Percentiles rank a stretch among this genome's conserved stretches.
Evolutionary conservation across 2,113 vertebrate species (phyloP).

Genomic region (Leptosomus discolor): DNA sequence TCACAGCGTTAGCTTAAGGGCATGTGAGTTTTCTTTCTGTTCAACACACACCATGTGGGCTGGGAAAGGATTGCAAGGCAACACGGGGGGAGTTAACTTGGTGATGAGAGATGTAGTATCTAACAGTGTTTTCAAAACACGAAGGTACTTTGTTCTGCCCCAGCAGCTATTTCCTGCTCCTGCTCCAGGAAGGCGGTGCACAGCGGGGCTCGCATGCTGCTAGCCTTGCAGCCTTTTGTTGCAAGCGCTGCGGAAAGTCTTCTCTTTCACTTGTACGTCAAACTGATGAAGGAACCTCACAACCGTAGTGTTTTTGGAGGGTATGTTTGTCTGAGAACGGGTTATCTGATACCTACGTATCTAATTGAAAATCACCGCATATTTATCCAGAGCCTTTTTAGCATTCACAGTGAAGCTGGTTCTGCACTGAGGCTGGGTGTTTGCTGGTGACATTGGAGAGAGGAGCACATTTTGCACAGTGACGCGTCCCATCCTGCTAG

Average conservation of each 20-base stretch:
- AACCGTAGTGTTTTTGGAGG: rapidly evolving
- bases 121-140: background rate
- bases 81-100: background rate
- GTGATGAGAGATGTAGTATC: background rate
- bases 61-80: background rate
- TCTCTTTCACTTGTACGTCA: background rate
- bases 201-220: rapidly evolving
- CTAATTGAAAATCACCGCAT: rapidly evolving
- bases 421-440: background rate
- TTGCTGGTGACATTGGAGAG: background rate
- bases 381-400: background rate
- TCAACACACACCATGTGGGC: background rate
- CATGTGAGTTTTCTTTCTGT: background rate
- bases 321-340: rapidly evolving
- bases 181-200: background rate
- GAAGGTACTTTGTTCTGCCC: background rate
- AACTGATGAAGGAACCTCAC: background rate
- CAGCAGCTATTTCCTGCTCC: background rate
- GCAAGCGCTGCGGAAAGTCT: background rate
- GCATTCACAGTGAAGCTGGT: rapidly evolving
- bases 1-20: background rate
- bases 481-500: background rate
- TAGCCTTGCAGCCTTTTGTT: background rate
- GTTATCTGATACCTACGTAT: rapidly evolving
- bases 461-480: background rate